Conservation (phyloP, 2,888 invertebrate genomes). For the Sarcophaga variegata region DNA sequence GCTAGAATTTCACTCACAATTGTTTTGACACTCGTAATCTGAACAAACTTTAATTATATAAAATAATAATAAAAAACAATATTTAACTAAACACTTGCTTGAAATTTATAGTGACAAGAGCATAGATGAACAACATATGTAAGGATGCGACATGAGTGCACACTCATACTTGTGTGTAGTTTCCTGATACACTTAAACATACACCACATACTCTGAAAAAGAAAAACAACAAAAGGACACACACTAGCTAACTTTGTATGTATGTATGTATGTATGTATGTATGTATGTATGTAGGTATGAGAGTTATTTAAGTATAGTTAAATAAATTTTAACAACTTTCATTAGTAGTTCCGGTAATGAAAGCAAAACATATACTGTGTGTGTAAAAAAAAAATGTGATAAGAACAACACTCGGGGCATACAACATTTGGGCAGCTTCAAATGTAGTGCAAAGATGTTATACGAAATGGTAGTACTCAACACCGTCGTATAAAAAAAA, state of each 20-base stretch:
- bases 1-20: neutral
- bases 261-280: neutral
- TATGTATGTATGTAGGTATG: neutral
- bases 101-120: slow-evolving; percentile 39
- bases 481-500: too few relatives aligned
- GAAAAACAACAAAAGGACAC: neutral
- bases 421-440: neutral
- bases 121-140: slow-evolving; percentile 12
- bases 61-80: slow-evolving; percentile 42
- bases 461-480: too few relatives aligned
- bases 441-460: neutral
- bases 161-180: neutral
- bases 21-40: slow-evolving; percentile 1
- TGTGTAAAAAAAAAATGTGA: neutral
- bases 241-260: neutral
- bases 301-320: slow-evolving; percentile 44
- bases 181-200: neutral
- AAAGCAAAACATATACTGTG: slow-evolving; percentile 55
- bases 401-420: neutral
- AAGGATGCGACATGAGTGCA: neutral
- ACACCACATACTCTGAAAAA: neutral
- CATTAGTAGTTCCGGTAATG: slow-evolving; percentile 58
- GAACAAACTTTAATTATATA: slow-evolving; percentile 22
- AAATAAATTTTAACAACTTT: slow-evolving; percentile 62
- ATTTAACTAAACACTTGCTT: slow-evolving; percentile 43